A percentile compares a stretch with the other conserved stretches of the same genome.
phyloP scores from a whole-genome alignment of 2,113 vertebrate species.

The Galemys pyrenaicus region DNA sequence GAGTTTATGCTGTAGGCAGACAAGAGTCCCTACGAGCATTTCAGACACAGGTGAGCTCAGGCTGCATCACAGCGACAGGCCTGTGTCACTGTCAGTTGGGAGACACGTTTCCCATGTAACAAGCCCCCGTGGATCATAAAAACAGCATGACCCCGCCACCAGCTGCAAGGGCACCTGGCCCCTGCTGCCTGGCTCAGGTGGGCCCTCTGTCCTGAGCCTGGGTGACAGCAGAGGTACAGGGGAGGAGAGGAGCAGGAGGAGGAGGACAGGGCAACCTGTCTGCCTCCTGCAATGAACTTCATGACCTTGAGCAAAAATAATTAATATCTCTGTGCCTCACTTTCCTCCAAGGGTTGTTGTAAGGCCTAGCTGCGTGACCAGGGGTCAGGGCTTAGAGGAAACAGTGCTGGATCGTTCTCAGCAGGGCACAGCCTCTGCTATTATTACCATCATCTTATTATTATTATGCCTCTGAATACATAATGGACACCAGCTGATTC shows the following conservation, averaged over 20 bases:
- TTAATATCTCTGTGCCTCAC: not conserved
- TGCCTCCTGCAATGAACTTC: not conserved
- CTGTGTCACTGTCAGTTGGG: not conserved
- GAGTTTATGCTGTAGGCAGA: not conserved
- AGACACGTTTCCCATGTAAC: not conserved
- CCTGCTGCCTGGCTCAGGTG: not conserved
- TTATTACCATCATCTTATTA: not conserved
- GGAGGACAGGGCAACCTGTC: not conserved
- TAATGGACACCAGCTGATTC: slow-evolving; percentile 56
- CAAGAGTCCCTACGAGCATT: not conserved
- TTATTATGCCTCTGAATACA: not conserved
- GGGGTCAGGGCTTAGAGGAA: not conserved
- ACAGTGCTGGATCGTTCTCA: not conserved
- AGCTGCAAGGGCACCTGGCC: too few relatives aligned
- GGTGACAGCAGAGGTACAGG: not conserved
- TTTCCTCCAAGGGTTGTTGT: not conserved
- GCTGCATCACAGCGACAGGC: not conserved
- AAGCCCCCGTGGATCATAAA: not conserved
- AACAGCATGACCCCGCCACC: not conserved
- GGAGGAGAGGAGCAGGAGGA: not conserved
- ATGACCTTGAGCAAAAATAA: slow-evolving; percentile 13
- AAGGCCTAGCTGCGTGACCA: not conserved
- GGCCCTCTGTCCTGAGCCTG: fast-evolving
- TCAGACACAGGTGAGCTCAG: not conserved
- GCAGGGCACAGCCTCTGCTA: not conserved